Evolutionary conservation across 1,140 invertebrate species (phyloP).

Genomic region (Drosophila subpulchrella): DNA sequence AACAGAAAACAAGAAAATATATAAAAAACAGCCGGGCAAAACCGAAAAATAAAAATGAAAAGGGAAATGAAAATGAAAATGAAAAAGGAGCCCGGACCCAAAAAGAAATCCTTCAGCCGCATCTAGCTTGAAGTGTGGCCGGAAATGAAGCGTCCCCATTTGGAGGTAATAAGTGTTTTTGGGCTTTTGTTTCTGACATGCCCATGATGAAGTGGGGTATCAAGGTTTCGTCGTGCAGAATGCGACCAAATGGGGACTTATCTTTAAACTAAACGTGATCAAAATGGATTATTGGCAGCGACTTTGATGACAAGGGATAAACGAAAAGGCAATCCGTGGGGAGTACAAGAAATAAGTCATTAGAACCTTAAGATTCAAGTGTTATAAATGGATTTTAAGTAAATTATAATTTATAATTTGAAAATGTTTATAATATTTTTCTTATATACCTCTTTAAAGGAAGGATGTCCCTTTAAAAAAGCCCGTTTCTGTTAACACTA

Average conservation of each 20-base stretch:
- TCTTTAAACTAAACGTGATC: conserved; percentile 35
- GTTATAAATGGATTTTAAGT: too few relatives aligned
- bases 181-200: conserved; percentile 47
- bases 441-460: background rate
- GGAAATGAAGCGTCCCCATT: conserved; percentile 70
- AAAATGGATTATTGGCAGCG: conserved; percentile 31
- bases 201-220: conserved; percentile 46
- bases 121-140: conserved; percentile 66
- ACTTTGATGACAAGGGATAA: conserved; percentile 23
- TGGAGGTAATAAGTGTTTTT: conserved; percentile 63
- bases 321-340: background rate
- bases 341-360: background rate
- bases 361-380: background rate
- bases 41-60: conserved; percentile 18
- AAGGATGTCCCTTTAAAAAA: background rate
- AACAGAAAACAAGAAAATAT: conserved; percentile 11
- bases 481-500: too few relatives aligned
- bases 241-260: conserved; percentile 32
- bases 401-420: too few relatives aligned
- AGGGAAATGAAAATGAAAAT: conserved; percentile 42
- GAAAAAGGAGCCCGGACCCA: conserved; percentile 43
- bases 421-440: too few relatives aligned
- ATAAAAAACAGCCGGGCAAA: conserved; percentile 16
- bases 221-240: conserved; percentile 34
- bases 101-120: conserved; percentile 37